Percentiles rank a stretch among this genome's conserved stretches.
phyloP scores from a whole-genome alignment of 2,113 vertebrate species.

The Boulengeromyrus knoepffleri region DNA sequence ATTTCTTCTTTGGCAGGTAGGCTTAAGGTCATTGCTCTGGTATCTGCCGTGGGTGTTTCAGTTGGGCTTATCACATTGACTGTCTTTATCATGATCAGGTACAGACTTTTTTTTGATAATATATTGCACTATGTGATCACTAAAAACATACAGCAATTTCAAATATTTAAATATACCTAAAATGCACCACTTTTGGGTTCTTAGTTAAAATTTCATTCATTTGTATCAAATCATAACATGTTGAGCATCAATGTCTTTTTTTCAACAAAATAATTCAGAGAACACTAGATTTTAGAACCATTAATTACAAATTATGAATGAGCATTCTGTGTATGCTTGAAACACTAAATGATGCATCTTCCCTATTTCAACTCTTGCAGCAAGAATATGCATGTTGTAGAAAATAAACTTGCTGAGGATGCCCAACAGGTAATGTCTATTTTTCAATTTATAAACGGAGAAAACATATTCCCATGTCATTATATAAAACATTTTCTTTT shows the following conservation, averaged over 20 bases:
- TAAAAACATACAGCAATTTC: neutral
- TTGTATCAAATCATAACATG: neutral
- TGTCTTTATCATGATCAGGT: conserved; percentile 68
- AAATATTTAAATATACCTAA: neutral
- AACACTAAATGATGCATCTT: neutral
- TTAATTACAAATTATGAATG: neutral
- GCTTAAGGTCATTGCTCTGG: conserved; percentile 63
- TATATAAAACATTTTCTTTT: neutral
- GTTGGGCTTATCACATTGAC: conserved; percentile 65
- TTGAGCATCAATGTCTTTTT: neutral
- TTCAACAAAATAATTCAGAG: neutral
- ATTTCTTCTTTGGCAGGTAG: conserved; percentile 45
- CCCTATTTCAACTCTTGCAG: conserved; percentile 33
- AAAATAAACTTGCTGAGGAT: conserved; percentile 45
- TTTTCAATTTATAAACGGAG: neutral
- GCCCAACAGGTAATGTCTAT: conserved; percentile 47
- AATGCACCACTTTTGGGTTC: neutral
- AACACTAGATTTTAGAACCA: neutral
- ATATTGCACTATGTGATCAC: neutral
- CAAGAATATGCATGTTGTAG: conserved; percentile 67
- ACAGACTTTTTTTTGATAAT: conserved; percentile 16
- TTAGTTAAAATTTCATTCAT: neutral
- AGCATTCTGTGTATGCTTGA: neutral
- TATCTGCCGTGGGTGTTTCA: conserved; percentile 62
- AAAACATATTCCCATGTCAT: neutral